Base-by-base conservation (phyloP, 2,888 invertebrate species). In the Drosophila putrida region DNA sequence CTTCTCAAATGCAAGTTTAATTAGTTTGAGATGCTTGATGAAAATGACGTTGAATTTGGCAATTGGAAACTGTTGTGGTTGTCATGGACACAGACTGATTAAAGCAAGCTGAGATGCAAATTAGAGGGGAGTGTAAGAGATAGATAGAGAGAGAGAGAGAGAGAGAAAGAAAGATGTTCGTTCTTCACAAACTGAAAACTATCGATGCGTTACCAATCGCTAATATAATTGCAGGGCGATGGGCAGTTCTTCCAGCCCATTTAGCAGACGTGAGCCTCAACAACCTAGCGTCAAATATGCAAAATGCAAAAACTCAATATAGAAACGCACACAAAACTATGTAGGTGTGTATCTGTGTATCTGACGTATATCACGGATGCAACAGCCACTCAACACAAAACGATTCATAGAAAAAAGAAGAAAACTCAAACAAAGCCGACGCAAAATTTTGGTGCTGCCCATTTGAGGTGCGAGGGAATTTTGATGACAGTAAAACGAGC, bases 401-500 rank as follows among this genome's bases (percentile, higher is more conserved):
- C 61, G 39, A 8, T 68, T 38, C 33, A 3, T 20, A 31, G 28
- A 20, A 27, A 51, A 35, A 25, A 20, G 3, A 15, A 20, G n/a
- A 28, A 38, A 38, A 69, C 49, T 25, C 46, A 58, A 57, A 50
- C 51, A 47, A 53, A 44, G 50, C 39, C 43, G 39, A 57, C 20
- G 55, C 38, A 46, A 51, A 33, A 54, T 47, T 44, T 64, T 64
- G 63, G 38, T 28, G 57, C 63, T 57, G 70, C 27, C 79, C 75
- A 75, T 75, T 79, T 75, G 62, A 75, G 80, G 75, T 75, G 75
- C 63, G 49, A 69, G 66, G 38, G 33, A 47, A 61, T 64, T 75
- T 69, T 60, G 85, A 88, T 82, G 86, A 79, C 86, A 85, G 77
- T 36, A 73, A 88, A 88, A 70, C 77, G 78, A 75, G 88, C 69